Conservation (phyloP, 2,888 invertebrate species). For the Dichetophora obliterata region DNA sequence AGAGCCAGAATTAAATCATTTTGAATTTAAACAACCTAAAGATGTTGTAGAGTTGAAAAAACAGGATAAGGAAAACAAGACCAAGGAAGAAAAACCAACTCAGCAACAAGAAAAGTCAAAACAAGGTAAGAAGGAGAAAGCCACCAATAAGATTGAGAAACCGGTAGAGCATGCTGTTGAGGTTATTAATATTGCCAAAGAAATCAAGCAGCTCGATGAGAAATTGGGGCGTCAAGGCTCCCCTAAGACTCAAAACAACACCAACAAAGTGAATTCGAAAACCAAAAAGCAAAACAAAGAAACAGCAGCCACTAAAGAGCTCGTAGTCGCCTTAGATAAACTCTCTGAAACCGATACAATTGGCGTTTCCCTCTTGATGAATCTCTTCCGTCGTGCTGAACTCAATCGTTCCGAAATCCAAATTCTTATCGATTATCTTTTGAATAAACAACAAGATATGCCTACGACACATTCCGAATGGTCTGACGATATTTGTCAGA, state of each 20-base stretch:
- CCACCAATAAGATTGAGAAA: conserved; percentile 43
- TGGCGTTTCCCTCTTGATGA: conserved; percentile 78
- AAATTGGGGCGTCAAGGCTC: conserved; percentile 58
- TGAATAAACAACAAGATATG: conserved; percentile 89
- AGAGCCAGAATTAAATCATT: conserved; percentile 75
- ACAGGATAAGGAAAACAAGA: conserved; percentile 58
- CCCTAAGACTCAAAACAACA: conserved; percentile 62
- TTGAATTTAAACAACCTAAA: conserved; percentile 84
- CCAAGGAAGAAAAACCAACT: conserved; percentile 52
- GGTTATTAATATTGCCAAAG: conserved; percentile 57
- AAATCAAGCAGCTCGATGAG: conserved; percentile 58
- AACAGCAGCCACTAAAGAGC: conserved; percentile 60
- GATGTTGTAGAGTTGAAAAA: conserved; percentile 75
- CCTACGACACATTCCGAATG: conserved; percentile 84
- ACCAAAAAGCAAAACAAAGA: conserved; percentile 75
- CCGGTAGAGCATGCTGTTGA: conserved; percentile 46
- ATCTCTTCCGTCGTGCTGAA: conserved; percentile 83
- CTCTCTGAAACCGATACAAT: conserved; percentile 80
- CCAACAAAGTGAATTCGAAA: conserved; percentile 53
- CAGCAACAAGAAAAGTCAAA: conserved; percentile 45
- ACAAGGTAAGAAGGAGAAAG: conserved; percentile 52
- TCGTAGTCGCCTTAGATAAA: conserved; percentile 66
- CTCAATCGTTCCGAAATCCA: conserved; percentile 90
- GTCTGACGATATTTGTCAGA: conserved; percentile 90
- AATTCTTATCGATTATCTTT: conserved; percentile 86